Percentiles rank a stretch among this genome's conserved stretches.
Evolutionary conservation across 2,888 invertebrate genomes (phyloP).

Genomic region (Aleiodes leptofemur): DNA sequence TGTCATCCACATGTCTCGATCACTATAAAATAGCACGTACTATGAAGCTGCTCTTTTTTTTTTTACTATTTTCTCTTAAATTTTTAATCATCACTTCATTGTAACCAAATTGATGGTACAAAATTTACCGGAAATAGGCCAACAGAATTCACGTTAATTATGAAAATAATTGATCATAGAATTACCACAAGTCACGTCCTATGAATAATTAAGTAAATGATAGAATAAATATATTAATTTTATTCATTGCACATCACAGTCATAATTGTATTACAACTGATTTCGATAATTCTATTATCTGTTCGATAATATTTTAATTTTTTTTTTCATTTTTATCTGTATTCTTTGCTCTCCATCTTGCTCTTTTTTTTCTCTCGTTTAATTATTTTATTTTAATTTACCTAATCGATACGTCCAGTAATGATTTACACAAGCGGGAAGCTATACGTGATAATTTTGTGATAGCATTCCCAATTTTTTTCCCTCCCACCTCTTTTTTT

Average conservation of each 20-base stretch:
- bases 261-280: conserved; percentile 7
- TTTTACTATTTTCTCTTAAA: not conserved
- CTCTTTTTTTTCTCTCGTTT: not conserved
- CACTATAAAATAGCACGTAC: not conserved
- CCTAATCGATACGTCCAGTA: not conserved
- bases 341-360: not conserved
- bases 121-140: conserved; percentile 1
- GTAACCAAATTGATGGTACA: not conserved
- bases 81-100: too few species aligned
- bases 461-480: conserved; percentile 3
- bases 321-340: too few species aligned
- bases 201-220: conserved; percentile 12
- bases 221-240: conserved; percentile 12
- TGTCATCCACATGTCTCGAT: conserved; percentile 9
- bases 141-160: conserved; percentile 7
- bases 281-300: conserved; percentile 5
- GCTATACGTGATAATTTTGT: conserved; percentile 25
- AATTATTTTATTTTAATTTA: conserved; percentile 10
- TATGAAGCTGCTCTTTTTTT: not conserved
- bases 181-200: conserved; percentile 6
- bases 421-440: not conserved
- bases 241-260: conserved; percentile 23
- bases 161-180: conserved; percentile 3
- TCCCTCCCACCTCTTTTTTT: too few species aligned
- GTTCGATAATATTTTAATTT: too few species aligned